Percentiles rank a stretch among this genome's conserved stretches.
phyloP scores from a whole-genome alignment of 37 sponge, comb jelly and placozoan genomes.

The Oopsacas minuta region DNA sequence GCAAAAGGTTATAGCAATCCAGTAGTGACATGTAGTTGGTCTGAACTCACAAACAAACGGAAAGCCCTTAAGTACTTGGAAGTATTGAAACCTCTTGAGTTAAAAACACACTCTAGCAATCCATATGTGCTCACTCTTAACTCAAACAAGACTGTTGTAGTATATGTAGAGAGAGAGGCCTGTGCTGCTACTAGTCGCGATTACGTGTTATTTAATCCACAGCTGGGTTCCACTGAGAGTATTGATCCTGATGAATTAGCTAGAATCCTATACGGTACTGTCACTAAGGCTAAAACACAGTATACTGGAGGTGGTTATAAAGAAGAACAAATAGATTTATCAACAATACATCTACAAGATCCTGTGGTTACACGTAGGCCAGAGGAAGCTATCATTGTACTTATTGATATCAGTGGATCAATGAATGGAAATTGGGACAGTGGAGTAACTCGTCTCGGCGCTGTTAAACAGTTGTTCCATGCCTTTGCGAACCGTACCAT shows the following conservation, averaged over 20 bases:
- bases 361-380: constrained; percentile 21
- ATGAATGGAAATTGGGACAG: constrained; percentile 12
- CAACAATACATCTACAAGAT: not conserved
- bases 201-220: constrained; percentile 1
- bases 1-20: not conserved
- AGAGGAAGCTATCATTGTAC: constrained; percentile 26
- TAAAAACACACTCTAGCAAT: not conserved
- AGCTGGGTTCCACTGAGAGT: not conserved
- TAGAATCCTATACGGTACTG: not conserved
- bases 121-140: not conserved
- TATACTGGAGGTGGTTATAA: not conserved
- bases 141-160: not conserved
- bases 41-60: not conserved
- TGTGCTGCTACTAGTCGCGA: constrained; percentile 16
- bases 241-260: not conserved
- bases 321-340: not conserved
- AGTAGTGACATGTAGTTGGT: not conserved
- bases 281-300: not conserved
- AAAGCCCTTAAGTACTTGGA: not conserved
- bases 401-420: constrained; percentile 22
- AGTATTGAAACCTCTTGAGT: constrained; percentile 9
- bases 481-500: constrained; percentile 25
- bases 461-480: constrained; percentile 14
- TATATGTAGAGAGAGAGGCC: not conserved
- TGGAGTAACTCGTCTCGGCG: not conserved